Conservation (phyloP, 2,888 invertebrate genomes). For the Apeira syringaria region DNA sequence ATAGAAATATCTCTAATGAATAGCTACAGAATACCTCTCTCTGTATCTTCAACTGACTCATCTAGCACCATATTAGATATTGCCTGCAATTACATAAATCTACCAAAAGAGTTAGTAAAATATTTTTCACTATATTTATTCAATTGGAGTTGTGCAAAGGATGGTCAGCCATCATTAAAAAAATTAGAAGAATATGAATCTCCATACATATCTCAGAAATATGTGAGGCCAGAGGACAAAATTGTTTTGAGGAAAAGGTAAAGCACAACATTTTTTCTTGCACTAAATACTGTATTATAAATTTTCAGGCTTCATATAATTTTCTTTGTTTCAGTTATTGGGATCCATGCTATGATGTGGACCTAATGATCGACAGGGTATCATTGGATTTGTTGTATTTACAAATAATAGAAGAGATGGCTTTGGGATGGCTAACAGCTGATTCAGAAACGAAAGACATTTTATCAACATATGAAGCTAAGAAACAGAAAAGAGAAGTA, state of each 20-base stretch:
- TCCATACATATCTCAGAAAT: slow-evolving; percentile 95
- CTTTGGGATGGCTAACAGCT: slow-evolving; percentile 92
- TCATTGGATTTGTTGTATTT: slow-evolving; percentile 94
- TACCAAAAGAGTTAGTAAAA: slow-evolving; percentile 90
- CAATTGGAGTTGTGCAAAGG: slow-evolving; percentile 88
- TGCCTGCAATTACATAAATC: slow-evolving; percentile 91
- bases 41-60: slow-evolving; percentile 91
- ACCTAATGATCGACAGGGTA: slow-evolving; percentile 91
- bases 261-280: no score
- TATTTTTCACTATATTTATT: slow-evolving; percentile 97
- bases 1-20: slow-evolving; percentile 94
- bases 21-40: slow-evolving; percentile 92
- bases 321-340: slow-evolving; percentile 95
- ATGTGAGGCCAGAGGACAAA: slow-evolving; percentile 88
- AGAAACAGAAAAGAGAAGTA: slow-evolving; percentile 93
- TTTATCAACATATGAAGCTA: slow-evolving; percentile 88
- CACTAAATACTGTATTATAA: neutral
- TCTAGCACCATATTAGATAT: slow-evolving; percentile 93
- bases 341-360: slow-evolving; percentile 93
- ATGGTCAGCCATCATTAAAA: slow-evolving; percentile 89
- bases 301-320: no score
- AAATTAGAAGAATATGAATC: slow-evolving; percentile 98
- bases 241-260: slow-evolving; percentile 95
- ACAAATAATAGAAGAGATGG: slow-evolving; percentile 94
- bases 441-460: slow-evolving; percentile 87